phyloP scores from a whole-genome alignment of 92 coral and sea anemone genomes.

The Umimayanthus chanpuru region DNA sequence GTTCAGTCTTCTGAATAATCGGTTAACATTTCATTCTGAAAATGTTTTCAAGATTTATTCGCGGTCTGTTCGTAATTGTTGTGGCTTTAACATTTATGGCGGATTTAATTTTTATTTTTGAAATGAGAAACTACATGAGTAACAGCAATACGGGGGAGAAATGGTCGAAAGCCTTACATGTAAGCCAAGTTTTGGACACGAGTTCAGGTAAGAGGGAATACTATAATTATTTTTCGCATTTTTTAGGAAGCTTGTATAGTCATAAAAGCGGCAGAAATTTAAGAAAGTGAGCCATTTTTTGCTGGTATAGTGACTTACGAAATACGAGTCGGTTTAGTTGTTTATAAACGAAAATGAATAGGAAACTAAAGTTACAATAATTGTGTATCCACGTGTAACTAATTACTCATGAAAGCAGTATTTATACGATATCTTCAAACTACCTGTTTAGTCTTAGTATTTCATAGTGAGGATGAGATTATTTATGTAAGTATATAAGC shows the following conservation, averaged over 20 bases:
- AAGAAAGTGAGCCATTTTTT: not conserved
- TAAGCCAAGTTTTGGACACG: slow-evolving; percentile 15
- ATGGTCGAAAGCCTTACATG: not conserved
- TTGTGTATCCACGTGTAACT: too few species aligned
- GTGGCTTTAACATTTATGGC: slow-evolving; percentile 36
- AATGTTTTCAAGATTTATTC: slow-evolving; percentile 36
- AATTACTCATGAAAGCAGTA: too few species aligned
- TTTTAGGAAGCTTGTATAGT: not conserved
- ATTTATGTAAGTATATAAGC: too few species aligned
- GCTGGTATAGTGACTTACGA: not conserved
- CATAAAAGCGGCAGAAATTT: not conserved
- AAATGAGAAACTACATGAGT: slow-evolving; percentile 16
- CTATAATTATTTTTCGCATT: not conserved
- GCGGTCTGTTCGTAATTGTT: slow-evolving; percentile 35
- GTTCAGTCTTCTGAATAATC: not conserved
- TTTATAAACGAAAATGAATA: too few species aligned
- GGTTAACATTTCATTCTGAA: not conserved
- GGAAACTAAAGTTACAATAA: too few species aligned
- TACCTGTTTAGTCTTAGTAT: too few species aligned
- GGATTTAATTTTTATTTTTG: slow-evolving; percentile 32
- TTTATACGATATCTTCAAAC: too few species aligned
- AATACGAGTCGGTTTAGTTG: too few species aligned
- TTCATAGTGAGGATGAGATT: too few species aligned
- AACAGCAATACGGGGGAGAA: not conserved
- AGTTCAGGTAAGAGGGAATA: slow-evolving; percentile 26